Evolutionary conservation across 1,140 invertebrate species (phyloP), one percentile per base, ranked within the genome.

Genomic region (Eupristina koningsbergeri): DNA sequence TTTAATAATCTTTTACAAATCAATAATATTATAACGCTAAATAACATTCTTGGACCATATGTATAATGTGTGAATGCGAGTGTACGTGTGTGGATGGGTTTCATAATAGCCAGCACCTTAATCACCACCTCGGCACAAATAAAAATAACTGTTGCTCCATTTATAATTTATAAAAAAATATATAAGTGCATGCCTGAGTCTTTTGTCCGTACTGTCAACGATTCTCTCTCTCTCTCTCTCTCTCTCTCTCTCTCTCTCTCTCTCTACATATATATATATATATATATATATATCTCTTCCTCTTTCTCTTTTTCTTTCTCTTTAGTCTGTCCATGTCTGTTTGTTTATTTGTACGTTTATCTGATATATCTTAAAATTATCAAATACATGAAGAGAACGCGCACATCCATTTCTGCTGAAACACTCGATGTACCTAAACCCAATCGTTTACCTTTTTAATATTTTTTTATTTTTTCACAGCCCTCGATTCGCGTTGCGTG

Each of bases 41-140:
- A 91, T 91, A 92, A 92, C 90, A 92, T 91, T 90, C 88, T 92
- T 92, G 91, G 91, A 92, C 90, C 90, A 91, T 89, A 86, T 91
- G 89, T 89, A 87, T 53, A 75, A 61, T 64, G 61, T 47, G 13
- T 67, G 73, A 47, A 34, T 64, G 73, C 80, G n/a, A 63, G 75
- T 79, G 76, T 83, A 45, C 22, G 17, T 53, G 31, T 31, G 47
- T 79, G n/a, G 45, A 53, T 76, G 58, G 22, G 15, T 84, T 78
- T 84, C 53, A 74, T 86, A 88, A 88, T 90, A 91, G 88, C 89
- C 91, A 92, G 91, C 91, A 92, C 91, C 91, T 89, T 90, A 82
- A 86, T 89, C 88, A 87, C 86, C 88, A 87, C 86, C 86, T 87
- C 87, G 89, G 88, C 87, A 88, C 86, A 86, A 87, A 86, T 86